Base-by-base conservation (phyloP, 1,140 invertebrate genomes). In the Anastrepha ludens region DNA sequence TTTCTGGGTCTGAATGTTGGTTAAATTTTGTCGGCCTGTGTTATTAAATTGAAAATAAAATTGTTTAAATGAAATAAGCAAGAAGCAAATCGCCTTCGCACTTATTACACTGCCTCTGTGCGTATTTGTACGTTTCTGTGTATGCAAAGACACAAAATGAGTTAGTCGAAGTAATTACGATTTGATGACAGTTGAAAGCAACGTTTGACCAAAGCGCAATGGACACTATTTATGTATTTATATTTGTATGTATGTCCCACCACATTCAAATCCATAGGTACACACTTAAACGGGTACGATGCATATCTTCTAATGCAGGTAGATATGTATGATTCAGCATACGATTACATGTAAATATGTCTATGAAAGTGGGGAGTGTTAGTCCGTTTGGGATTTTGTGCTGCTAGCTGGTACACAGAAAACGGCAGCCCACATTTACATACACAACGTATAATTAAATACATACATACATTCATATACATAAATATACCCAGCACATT, bases 81-180 rank as follows among this genome's bases (percentile, higher is more conserved):
- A 29, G 29, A 29, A 29, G 29, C 29, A 29, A 29, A 29, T 29
- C 29, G 29, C 29, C 29, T 29, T 29, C 29, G 29, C 29, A 29
- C 29, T 1, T 29, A 29, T 29, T 29, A 29, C 29, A 29, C 0
- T 29, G 29, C 29, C 29, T 29, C 29, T 29, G 29, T 29, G 29
- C 29, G 29, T 29, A 29, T 1, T 29, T 29, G 1, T 29, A 29
- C 29, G 29, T 29, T 29, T 29, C 29, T 29, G 1, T 29, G 29
- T 29, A 29, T 29, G 29, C 29, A 29, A 29, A 29, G 29, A 29
- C 29, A 74, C 39, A 74, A 74, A 74, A 74, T 74, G 67, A 17
- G 67, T 74, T 74, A 74, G 67, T 15, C 15, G 41, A 74, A 74
- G 67, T 74, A 74, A 74, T 74, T 74, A 74, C n/a, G 39, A 74